These are phyloP conservation scores for Nematolebias whitei DNA, from an alignment of 2,113 vertebrate species.

Conservation along the genomic window DNA sequence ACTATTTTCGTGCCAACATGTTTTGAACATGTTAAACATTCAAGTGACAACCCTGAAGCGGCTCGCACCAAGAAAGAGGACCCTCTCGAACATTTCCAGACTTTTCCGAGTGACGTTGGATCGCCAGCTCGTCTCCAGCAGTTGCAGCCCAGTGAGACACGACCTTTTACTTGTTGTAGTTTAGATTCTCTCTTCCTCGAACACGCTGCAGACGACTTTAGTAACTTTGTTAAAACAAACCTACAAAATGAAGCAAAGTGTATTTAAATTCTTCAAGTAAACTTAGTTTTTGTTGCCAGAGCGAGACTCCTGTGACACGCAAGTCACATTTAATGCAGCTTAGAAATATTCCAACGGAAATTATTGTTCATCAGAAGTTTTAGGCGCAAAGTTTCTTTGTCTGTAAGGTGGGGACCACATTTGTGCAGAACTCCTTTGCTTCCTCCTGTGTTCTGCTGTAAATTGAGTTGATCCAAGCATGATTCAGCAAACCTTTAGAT, in stretches of 20 bases:
- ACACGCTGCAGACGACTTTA: conserved; percentile 52
- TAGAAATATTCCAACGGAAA: not conserved
- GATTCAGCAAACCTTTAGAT: conserved; percentile 20
- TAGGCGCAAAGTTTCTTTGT: conserved; percentile 55
- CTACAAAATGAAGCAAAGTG: not conserved
- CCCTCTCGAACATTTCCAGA: no score
- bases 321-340: conserved; percentile 1
- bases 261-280: not conserved
- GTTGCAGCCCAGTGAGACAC: no score
- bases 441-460: conserved; percentile 34
- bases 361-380: conserved; percentile 20
- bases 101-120: no score
- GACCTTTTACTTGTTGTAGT: not conserved
- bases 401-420: conserved; percentile 17
- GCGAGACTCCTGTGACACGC: not conserved
- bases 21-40: no score
- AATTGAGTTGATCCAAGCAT: conserved; percentile 50
- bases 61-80: no score
- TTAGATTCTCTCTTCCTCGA: conserved; percentile 11
- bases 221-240: conserved; percentile 33
- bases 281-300: not conserved
- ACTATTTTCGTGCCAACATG: no score
- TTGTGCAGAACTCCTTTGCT: conserved; percentile 27
- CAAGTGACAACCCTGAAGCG: no score
- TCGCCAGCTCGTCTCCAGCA: no score